A percentile compares a stretch with the other conserved stretches of the same genome.
Evolutionary conservation across 2,888 invertebrate species (phyloP).

Genomic region (Busseola fusca): DNA sequence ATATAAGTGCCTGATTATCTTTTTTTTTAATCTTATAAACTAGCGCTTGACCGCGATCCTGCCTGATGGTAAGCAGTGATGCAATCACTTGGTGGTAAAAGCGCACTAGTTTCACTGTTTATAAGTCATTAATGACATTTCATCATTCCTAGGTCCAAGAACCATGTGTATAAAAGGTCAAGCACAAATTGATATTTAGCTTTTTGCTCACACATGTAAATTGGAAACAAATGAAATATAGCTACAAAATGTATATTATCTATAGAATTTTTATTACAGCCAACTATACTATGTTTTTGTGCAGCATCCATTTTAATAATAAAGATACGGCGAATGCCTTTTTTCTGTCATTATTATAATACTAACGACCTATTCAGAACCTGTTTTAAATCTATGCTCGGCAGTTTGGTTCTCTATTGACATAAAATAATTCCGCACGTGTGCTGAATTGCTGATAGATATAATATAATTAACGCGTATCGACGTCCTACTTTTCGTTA

Average conservation of each 20-base stretch:
- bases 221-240: conserved; percentile 34
- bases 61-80: too few relatives aligned
- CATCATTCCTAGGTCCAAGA: conserved; percentile 15
- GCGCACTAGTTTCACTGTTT: conserved; percentile 32
- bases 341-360: conserved; percentile 53
- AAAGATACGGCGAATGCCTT: too few relatives aligned
- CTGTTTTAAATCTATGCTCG: conserved; percentile 58
- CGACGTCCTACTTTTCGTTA: conserved; percentile 51
- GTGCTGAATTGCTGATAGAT: conserved; percentile 40
- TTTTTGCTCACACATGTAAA: conserved; percentile 36
- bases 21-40: too few relatives aligned
- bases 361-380: conserved; percentile 69
- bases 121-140: conserved; percentile 37
- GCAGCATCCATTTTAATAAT: conserved; percentile 34
- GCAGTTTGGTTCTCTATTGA: conserved; percentile 60
- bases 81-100: too few relatives aligned
- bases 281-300: conserved; percentile 25
- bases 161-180: not conserved
- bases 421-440: conserved; percentile 62
- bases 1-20: too few relatives aligned
- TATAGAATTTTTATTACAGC: conserved; percentile 24
- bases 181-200: conserved; percentile 7
- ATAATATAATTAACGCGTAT: conserved; percentile 50
- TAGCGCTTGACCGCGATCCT: too few relatives aligned
- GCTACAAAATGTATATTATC: conserved; percentile 30